phyloP scores from a whole-genome alignment of 92 coral and sea anemone species.

The Ricordea florida region DNA sequence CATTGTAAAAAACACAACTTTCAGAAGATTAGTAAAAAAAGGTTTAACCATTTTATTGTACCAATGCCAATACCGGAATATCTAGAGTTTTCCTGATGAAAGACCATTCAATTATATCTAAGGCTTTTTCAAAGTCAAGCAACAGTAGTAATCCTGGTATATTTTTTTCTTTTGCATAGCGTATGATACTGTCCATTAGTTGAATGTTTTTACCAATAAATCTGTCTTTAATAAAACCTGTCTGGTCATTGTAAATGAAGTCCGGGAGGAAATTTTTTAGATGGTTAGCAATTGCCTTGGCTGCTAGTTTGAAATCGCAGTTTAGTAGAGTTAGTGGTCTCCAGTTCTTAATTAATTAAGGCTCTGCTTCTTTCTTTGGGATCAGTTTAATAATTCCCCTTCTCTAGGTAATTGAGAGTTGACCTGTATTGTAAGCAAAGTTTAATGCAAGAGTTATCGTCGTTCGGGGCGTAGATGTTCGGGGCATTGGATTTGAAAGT shows the following conservation, averaged over 20 bases:
- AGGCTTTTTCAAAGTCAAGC: constrained; percentile 36
- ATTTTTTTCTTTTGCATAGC: not conserved
- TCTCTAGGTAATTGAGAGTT: constrained; percentile 32
- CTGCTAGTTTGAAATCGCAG: constrained; percentile 37
- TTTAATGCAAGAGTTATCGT: too few relatives aligned
- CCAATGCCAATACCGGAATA: too few relatives aligned
- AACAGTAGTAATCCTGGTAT: constrained; percentile 25
- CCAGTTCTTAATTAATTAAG: constrained; percentile 31
- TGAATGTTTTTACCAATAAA: constrained; percentile 35
- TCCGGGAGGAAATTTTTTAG: constrained; percentile 15
- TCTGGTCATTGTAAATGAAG: constrained; percentile 29
- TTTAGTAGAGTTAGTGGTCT: constrained; percentile 24
- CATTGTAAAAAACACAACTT: too few relatives aligned
- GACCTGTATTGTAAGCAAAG: constrained; percentile 19
- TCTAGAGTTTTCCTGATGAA: constrained; percentile 25
- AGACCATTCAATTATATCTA: constrained; percentile 33
- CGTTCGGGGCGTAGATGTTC: too few relatives aligned
- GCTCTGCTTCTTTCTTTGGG: constrained; percentile 12
- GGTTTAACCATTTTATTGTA: too few relatives aligned
- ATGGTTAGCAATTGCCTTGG: constrained; percentile 30
- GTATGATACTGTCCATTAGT: constrained; percentile 14
- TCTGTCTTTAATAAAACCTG: constrained; percentile 40
- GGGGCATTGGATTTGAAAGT: too few relatives aligned
- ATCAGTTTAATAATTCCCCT: constrained; percentile 26
- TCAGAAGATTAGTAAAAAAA: too few relatives aligned